phyloP scores from a whole-genome alignment of 2,888 invertebrate species.

The Acanthoscelides obtectus region DNA sequence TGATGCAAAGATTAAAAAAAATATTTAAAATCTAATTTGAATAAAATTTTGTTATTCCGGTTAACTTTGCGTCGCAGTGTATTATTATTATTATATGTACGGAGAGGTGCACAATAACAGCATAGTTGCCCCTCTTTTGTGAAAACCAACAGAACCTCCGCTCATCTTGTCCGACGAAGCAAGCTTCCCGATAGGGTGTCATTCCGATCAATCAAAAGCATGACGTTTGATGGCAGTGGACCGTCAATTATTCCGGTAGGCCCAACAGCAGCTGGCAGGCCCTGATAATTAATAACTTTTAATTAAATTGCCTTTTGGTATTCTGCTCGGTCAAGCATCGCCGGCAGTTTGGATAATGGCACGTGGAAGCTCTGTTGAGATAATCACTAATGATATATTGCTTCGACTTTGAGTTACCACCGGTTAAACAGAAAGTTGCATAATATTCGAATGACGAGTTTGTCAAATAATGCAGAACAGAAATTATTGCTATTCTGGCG shows the following conservation, averaged over 20 bases:
- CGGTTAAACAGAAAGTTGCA: no score
- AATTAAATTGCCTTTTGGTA: neutral
- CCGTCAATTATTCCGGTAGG: neutral
- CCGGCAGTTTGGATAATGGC: neutral
- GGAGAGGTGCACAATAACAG: no score
- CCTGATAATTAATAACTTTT: neutral
- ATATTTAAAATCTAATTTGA: no score
- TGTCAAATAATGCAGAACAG: no score
- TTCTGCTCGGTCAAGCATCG: neutral
- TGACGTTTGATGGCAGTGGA: neutral
- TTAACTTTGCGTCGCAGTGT: no score
- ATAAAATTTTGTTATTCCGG: no score
- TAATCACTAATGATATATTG: neutral
- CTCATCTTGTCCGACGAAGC: neutral
- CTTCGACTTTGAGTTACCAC: no score
- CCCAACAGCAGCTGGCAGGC: neutral
- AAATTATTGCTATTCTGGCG: no score
- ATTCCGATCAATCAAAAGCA: neutral
- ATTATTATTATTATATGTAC: no score
- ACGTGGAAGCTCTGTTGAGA: neutral
- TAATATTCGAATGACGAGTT: no score
- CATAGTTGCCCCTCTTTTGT: neutral
- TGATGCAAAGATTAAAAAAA: no score
- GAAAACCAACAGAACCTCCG: neutral
- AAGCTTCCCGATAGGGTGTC: neutral